Conservation (phyloP, 1,140 invertebrate genomes). For the Cepaea nemoralis region DNA sequence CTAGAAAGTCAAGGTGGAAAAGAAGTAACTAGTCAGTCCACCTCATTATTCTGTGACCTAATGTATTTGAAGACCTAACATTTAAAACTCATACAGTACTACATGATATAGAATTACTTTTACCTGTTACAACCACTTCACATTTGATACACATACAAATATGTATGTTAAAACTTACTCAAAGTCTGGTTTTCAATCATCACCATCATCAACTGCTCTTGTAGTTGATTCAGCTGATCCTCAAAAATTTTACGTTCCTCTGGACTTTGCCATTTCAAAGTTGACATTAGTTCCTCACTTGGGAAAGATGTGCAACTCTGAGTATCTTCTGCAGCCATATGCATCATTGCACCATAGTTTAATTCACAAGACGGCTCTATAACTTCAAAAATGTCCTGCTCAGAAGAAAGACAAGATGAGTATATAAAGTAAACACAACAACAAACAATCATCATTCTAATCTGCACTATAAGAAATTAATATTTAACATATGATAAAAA, state of each 20-base stretch:
- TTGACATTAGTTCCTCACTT: constrained; percentile 14
- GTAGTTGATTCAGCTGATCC: constrained; percentile 55
- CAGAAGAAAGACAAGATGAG: background rate
- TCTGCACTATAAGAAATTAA: too few relatives aligned
- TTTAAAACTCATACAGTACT: too few relatives aligned
- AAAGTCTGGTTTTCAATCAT: constrained; percentile 62
- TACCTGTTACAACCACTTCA: background rate
- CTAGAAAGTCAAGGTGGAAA: too few relatives aligned
- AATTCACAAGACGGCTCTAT: background rate
- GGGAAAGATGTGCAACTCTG: constrained; percentile 26
- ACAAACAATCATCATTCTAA: too few relatives aligned
- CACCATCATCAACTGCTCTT: constrained; percentile 57
- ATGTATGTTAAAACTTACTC: constrained; percentile 51
- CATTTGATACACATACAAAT: background rate
- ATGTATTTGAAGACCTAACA: too few relatives aligned
- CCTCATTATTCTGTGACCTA: too few relatives aligned
- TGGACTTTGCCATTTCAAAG: background rate
- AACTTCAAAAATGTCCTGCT: constrained; percentile 16
- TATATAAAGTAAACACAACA: too few relatives aligned
- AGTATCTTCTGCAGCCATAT: background rate
- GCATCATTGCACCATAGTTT: background rate
- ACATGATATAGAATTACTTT: too few relatives aligned
- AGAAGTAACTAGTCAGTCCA: too few relatives aligned
- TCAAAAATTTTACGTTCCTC: constrained; percentile 52
- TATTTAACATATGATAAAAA: too few relatives aligned